Conservation (phyloP, 2,888 invertebrate genomes). For the Tenthredo amoena region DNA sequence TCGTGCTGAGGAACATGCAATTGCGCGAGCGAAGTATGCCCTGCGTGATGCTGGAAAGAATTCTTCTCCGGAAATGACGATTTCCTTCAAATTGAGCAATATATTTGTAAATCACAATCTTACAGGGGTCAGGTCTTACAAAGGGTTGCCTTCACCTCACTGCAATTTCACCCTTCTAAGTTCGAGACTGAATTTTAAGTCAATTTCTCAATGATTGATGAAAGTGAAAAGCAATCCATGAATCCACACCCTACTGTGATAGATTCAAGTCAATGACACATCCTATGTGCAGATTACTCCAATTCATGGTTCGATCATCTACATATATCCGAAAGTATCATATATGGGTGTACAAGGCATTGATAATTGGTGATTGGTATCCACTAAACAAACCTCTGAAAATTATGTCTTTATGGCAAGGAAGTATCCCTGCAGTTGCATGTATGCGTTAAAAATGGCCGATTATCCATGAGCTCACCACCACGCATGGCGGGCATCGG, state of each 20-base stretch:
- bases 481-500: constrained; percentile 36
- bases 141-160: background rate
- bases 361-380: background rate
- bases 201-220: background rate
- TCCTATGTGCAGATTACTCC: background rate
- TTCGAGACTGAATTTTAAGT: background rate
- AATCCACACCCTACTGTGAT: background rate
- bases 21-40: background rate
- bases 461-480: constrained; percentile 42
- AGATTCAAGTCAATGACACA: background rate
- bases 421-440: background rate
- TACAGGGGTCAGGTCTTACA: background rate
- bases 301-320: background rate
- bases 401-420: background rate
- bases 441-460: constrained; percentile 48
- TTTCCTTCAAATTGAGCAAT: background rate
- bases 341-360: background rate
- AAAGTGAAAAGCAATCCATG: background rate
- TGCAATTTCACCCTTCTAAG: background rate
- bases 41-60: background rate
- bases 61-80: background rate
- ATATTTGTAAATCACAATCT: background rate
- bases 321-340: background rate
- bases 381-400: background rate
- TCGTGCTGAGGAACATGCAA: background rate